phyloP scores from a whole-genome alignment of 2,797 vertebrate species.

The Melanotaenia pygmaea region DNA sequence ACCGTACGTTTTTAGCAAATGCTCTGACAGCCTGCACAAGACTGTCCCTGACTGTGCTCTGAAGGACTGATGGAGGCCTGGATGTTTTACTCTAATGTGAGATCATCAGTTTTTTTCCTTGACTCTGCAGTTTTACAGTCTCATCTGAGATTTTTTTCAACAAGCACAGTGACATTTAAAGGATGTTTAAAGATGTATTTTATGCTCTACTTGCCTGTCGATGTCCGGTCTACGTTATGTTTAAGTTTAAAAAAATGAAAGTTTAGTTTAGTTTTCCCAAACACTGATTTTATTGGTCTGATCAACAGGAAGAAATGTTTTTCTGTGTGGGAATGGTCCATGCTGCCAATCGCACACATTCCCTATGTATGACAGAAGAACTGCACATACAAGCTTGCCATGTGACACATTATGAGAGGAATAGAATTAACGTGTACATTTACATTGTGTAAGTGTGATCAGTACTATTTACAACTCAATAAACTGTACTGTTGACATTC shows the following conservation, averaged over 20 bases:
- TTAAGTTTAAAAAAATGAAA: background rate
- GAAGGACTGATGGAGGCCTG: background rate
- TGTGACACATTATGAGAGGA: background rate
- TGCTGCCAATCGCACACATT: background rate
- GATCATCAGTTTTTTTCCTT: background rate
- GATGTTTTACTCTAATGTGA: background rate
- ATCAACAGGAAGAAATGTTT: background rate
- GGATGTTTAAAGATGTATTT: background rate
- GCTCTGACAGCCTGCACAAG: no score
- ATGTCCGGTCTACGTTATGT: background rate
- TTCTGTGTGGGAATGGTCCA: background rate
- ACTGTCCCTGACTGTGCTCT: background rate
- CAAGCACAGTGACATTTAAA: no score
- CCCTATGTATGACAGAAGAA: background rate
- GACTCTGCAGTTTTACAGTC: background rate
- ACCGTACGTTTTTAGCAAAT: no score
- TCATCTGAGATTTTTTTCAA: background rate
- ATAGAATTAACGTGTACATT: background rate
- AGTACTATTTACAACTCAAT: background rate
- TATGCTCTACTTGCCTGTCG: background rate
- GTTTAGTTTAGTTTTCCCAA: background rate
- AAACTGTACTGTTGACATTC: background rate
- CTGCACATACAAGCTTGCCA: background rate
- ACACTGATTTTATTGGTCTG: background rate
- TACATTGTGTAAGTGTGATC: background rate